Evolutionary conservation across 2,888 invertebrate species (phyloP), one percentile per base, ranked within the genome.

Genomic region (Ceriagrion tenellum): DNA sequence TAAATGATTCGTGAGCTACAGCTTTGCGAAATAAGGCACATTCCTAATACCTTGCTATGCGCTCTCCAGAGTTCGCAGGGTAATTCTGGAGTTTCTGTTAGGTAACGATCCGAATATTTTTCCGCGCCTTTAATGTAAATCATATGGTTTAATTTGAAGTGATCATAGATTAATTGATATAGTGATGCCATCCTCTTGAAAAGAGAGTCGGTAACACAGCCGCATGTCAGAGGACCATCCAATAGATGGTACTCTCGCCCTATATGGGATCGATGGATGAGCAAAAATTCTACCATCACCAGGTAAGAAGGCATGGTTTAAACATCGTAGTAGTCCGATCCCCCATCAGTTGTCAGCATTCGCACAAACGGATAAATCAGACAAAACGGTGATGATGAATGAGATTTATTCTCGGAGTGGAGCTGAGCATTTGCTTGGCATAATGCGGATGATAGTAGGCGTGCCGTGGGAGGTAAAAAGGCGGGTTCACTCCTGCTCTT

Each of bases 391-490:
- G 30, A 81, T 2, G 35, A 81, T 81, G 81, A 81, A 81, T 40
- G 74, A 40, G 69, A 93, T 40, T 93, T 47, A 93, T 93, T 69
- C 93, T 40, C 13, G 20, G 93, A 69, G 55, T 12, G 91, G 40
- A 13, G 91, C 35, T 63, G 91, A 59, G 55, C 59, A 40, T 40
- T 40, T 20, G 63, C 91, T 23, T 35, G 63, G 74, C 10, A 74
- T 74, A 69, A 74, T 47, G 20, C 59, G n/a, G 74, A 74, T n/a
- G 74, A 74, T n/a, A 56, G 59, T 56, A 59, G 91, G 91, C 59
- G 35, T 93, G 47, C 93, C 93, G 93, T 93, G 93, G 93, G 93
- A 55, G 93, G 93, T 47, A 63, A 59, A n/a, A 63, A 69, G 91
- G 63, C 63, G 91, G 91, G 91, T 91, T 35, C 63, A 40, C 59